phyloP scores from a whole-genome alignment of 1,140 invertebrate species.

The Chironomus tepperi region DNA sequence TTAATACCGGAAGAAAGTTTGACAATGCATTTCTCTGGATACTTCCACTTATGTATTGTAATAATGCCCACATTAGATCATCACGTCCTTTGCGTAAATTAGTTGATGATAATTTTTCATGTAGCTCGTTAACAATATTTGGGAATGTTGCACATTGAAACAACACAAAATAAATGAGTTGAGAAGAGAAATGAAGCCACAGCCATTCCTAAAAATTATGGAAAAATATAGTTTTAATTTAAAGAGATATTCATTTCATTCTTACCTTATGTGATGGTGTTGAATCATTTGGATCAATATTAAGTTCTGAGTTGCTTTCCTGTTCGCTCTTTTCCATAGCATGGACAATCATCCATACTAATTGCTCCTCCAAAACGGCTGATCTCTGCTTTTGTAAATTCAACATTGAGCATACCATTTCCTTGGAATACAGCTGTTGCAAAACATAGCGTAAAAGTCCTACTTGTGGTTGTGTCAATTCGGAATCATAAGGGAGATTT shows the following conservation, averaged over 20 bases:
- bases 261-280: slow-evolving; percentile 30
- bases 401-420: slow-evolving; percentile 93
- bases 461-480: slow-evolving; percentile 83
- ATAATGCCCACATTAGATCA: slow-evolving; percentile 94
- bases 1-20: slow-evolving; percentile 84
- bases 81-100: slow-evolving; percentile 84
- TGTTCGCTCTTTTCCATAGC: slow-evolving; percentile 86
- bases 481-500: slow-evolving; percentile 82
- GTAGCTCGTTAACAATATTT: slow-evolving; percentile 79
- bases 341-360: slow-evolving; percentile 83
- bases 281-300: slow-evolving; percentile 33
- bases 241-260: no score
- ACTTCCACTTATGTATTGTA: slow-evolving; percentile 94
- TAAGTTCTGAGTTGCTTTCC: slow-evolving; percentile 39
- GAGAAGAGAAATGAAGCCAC: slow-evolving; percentile 90
- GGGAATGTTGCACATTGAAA: slow-evolving; percentile 91
- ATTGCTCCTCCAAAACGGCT: slow-evolving; percentile 81
- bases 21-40: slow-evolving; percentile 88
- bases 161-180: slow-evolving; percentile 91
- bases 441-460: slow-evolving; percentile 80
- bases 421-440: slow-evolving; percentile 89
- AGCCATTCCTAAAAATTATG: slow-evolving; percentile 46
- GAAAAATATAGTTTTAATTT: no score
- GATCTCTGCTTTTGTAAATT: slow-evolving; percentile 86
- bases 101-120: slow-evolving; percentile 72